Percentiles rank a stretch among this genome's conserved stretches.
These are phyloP conservation scores for Brenthis ino DNA, from an alignment of 2,888 invertebrate genomes.

Conservation along the genomic window DNA sequence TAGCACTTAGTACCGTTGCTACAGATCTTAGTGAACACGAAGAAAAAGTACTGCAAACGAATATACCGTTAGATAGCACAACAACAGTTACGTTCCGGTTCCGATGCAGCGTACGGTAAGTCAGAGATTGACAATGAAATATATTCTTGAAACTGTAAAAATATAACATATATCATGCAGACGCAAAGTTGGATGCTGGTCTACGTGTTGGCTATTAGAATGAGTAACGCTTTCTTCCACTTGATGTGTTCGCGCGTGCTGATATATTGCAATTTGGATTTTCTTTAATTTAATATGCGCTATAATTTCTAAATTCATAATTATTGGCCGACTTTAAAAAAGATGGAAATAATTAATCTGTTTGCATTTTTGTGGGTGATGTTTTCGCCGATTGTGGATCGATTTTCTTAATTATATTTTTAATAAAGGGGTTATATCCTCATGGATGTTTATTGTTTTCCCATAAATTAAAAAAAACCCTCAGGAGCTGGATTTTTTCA, in stretches of 20 bases:
- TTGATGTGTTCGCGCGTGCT: not conserved
- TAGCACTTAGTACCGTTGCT: constrained; percentile 42
- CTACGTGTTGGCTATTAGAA: not conserved
- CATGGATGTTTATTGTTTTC: too few relatives aligned
- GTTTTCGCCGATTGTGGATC: too few relatives aligned
- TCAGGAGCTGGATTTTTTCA: too few relatives aligned
- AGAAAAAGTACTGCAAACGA: constrained; percentile 72
- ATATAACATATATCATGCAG: constrained; percentile 27
- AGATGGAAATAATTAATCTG: too few relatives aligned
- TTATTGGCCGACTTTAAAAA: too few relatives aligned
- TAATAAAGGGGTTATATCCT: too few relatives aligned
- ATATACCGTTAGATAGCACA: constrained; percentile 65
- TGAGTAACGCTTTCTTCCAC: not conserved
- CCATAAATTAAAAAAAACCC: too few relatives aligned
- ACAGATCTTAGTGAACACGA: constrained; percentile 55
- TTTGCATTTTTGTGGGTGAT: too few relatives aligned
- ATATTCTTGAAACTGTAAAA: constrained; percentile 32
- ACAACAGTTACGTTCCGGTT: constrained; percentile 75
- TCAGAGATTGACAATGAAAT: constrained; percentile 38
- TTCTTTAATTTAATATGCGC: too few relatives aligned
- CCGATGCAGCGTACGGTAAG: constrained; percentile 48
- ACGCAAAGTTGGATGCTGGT: not conserved
- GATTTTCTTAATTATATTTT: too few relatives aligned
- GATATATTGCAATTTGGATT: not conserved
- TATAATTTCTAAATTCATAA: too few relatives aligned